Conservation (phyloP, 2,888 invertebrate genomes). For the Tachina grossa region DNA sequence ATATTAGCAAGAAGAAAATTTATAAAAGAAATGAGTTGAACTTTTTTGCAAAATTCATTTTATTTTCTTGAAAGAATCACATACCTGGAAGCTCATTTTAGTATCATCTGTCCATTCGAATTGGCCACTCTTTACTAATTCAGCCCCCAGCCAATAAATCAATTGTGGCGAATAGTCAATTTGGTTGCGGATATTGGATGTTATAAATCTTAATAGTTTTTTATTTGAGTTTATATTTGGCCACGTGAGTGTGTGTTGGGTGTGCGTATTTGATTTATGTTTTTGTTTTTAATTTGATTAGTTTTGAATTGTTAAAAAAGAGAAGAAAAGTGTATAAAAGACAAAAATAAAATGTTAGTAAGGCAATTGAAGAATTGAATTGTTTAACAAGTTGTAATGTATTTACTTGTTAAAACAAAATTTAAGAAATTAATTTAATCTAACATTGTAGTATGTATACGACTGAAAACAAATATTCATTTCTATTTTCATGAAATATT, state of each 20-base stretch:
- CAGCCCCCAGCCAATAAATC: conserved; percentile 90
- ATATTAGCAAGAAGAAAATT: background rate
- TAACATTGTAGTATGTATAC: too few species aligned
- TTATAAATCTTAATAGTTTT: conserved; percentile 84
- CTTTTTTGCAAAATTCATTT: conserved; percentile 30
- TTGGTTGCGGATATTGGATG: conserved; percentile 87
- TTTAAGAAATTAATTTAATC: background rate
- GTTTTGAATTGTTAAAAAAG: conserved; percentile 25
- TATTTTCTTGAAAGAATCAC: conserved; percentile 28
- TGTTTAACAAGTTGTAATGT: background rate
- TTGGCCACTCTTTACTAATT: conserved; percentile 82
- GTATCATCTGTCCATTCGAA: conserved; percentile 88
- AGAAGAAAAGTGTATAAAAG: background rate
- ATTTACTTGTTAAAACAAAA: background rate
- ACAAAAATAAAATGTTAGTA: conserved; percentile 15
- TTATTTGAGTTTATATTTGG: conserved; percentile 8
- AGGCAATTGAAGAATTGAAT: conserved; percentile 27
- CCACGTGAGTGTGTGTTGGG: background rate
- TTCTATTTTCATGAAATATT: too few species aligned
- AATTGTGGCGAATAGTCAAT: conserved; percentile 89
- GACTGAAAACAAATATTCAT: too few species aligned
- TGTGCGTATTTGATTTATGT: background rate
- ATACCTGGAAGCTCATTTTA: conserved; percentile 84
- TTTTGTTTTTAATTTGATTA: background rate
- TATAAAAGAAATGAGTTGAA: background rate